Conservation (phyloP, 2,888 invertebrate species). For the Hemistola chrysoprasaria region DNA sequence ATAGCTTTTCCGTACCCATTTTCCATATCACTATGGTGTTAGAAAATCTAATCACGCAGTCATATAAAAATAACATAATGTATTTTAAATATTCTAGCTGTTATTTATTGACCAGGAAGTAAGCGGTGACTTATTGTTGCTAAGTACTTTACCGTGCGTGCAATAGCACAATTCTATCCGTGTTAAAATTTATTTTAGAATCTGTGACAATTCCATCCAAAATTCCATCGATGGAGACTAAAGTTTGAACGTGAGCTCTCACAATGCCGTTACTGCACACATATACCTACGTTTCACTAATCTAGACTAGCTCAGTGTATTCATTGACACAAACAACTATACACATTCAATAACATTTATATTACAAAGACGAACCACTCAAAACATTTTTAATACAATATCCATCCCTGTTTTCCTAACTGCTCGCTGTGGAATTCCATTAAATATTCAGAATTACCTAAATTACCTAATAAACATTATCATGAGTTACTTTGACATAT, state of each 20-base stretch:
- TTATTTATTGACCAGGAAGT: conserved; percentile 70
- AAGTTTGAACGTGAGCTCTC: conserved; percentile 8
- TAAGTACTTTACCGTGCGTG: conserved; percentile 77
- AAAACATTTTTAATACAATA: conserved; percentile 71
- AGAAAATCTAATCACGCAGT: conserved; percentile 79
- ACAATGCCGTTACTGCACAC: conserved; percentile 14
- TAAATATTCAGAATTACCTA: conserved; percentile 74
- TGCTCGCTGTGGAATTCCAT: conserved; percentile 67
- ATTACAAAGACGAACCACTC: conserved; percentile 74
- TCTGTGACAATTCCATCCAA: conserved; percentile 60
- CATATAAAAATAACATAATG: conserved; percentile 80
- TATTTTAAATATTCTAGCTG: conserved; percentile 68
- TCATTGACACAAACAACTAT: conserved; percentile 68
- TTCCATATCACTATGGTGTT: conserved; percentile 58
- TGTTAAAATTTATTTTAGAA: conserved; percentile 58
- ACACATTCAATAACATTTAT: conserved; percentile 79
- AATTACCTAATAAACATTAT: conserved; percentile 77
- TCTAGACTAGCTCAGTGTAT: conserved; percentile 67
- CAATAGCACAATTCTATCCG: conserved; percentile 74
- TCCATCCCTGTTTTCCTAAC: conserved; percentile 81
- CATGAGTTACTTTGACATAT: conserved; percentile 81
- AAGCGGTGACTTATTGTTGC: conserved; percentile 67
- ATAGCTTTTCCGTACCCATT: conserved; percentile 14
- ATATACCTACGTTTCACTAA: conserved; percentile 52
- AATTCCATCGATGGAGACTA: too few species aligned